These are phyloP conservation scores for Cryptocephalus primarius DNA, from an alignment of 2,888 invertebrate species.

Conservation along the genomic window DNA sequence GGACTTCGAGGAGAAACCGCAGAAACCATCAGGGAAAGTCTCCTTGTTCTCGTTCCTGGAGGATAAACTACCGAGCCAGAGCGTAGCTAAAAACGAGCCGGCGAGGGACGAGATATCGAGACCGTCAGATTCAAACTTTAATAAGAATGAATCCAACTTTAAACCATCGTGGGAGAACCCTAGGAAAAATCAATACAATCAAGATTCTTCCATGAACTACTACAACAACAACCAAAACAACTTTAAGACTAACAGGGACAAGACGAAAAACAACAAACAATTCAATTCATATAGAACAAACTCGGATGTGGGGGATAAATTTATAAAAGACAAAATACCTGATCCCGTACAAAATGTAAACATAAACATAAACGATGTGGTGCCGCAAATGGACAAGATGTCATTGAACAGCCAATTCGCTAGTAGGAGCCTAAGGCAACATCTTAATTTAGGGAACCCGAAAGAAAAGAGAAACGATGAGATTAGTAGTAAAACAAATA, in stretches of 20 bases:
- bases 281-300: neutral
- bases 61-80: conserved; percentile 55
- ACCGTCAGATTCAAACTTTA: neutral
- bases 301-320: neutral
- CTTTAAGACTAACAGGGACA: neutral
- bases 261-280: neutral
- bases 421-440: conserved; percentile 30
- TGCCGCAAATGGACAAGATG: conserved; percentile 22
- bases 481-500: neutral
- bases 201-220: neutral
- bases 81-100: neutral
- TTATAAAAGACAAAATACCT: conserved; percentile 6
- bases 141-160: neutral
- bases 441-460: conserved; percentile 25
- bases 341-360: neutral
- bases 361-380: conserved; percentile 11
- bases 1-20: conserved; percentile 47
- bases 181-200: neutral
- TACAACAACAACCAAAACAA: neutral
- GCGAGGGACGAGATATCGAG: neutral
- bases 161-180: neutral
- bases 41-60: conserved; percentile 76
- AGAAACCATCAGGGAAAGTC: conserved; percentile 69
- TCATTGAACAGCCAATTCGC: conserved; percentile 33
- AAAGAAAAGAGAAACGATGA: conserved; percentile 4